A percentile compares a stretch with the other conserved stretches of the same genome.
Evolutionary conservation across 2,888 invertebrate species (phyloP).

Genomic region (Sussaba pulchella): DNA sequence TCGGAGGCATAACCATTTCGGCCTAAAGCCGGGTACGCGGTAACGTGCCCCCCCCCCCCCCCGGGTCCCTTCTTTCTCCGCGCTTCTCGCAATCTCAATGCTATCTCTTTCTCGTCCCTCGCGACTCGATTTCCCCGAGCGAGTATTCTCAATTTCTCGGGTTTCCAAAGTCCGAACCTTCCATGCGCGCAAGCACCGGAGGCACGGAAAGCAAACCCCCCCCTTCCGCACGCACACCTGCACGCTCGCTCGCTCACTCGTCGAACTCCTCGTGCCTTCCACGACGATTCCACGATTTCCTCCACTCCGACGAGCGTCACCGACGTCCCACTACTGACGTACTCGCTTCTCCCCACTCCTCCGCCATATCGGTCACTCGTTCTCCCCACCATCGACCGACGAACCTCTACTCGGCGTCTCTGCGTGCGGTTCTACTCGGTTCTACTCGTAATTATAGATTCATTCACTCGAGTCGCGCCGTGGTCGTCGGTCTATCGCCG

Average conservation of each 20-base stretch:
- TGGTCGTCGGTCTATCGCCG: slow-evolving; percentile 70
- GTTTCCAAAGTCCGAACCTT: slow-evolving; percentile 39
- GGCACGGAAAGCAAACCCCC: not conserved
- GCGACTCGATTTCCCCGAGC: slow-evolving; percentile 32
- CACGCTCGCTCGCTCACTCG: slow-evolving; percentile 39
- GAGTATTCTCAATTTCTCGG: slow-evolving; percentile 52
- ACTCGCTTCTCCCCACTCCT: slow-evolving; percentile 1
- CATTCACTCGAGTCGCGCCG: slow-evolving; percentile 74
- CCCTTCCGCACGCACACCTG: not conserved
- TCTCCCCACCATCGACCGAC: too few relatives aligned
- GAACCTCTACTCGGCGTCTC: too few relatives aligned
- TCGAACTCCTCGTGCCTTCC: slow-evolving; percentile 45
- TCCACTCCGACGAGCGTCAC: slow-evolving; percentile 55
- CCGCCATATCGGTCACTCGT: slow-evolving; percentile 1
- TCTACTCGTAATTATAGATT: slow-evolving; percentile 74
- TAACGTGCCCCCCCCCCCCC: slow-evolving; percentile 5
- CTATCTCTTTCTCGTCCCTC: slow-evolving; percentile 12
- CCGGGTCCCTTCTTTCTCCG: slow-evolving; percentile 1
- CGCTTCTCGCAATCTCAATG: slow-evolving; percentile 27
- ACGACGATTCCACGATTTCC: slow-evolving; percentile 70
- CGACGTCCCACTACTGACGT: not conserved
- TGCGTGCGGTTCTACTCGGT: slow-evolving; percentile 36
- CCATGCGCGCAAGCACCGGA: slow-evolving; percentile 14
- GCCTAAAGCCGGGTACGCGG: slow-evolving; percentile 43
- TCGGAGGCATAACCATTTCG: slow-evolving; percentile 53